Evolutionary conservation across 1,140 invertebrate genomes (phyloP).

Genomic region (Maconellicoccus hirsutus): DNA sequence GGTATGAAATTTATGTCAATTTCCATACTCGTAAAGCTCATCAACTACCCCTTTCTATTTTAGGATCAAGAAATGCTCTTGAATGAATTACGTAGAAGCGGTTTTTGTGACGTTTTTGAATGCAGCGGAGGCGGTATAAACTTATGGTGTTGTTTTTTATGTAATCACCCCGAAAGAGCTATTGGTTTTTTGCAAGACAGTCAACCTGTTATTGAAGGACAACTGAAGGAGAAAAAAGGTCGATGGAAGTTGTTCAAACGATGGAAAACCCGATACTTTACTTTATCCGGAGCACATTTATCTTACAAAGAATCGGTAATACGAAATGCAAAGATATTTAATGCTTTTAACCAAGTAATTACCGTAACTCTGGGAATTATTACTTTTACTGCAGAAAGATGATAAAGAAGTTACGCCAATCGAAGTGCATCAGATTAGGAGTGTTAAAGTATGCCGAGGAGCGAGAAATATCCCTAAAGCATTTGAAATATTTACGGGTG

Average conservation of each 20-base stretch:
- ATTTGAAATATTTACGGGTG: slow-evolving; percentile 90
- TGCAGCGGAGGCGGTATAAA: slow-evolving; percentile 41
- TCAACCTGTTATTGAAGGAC: slow-evolving; percentile 72
- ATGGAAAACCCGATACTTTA: slow-evolving; percentile 88
- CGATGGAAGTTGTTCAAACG: slow-evolving; percentile 78
- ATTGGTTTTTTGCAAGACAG: slow-evolving; percentile 63
- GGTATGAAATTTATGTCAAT: slow-evolving; percentile 36
- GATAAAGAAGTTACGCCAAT: slow-evolving; percentile 44
- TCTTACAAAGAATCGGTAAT: slow-evolving; percentile 73
- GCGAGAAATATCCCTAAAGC: slow-evolving; percentile 83
- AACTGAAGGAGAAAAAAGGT: slow-evolving; percentile 89
- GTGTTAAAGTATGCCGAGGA: slow-evolving; percentile 74
- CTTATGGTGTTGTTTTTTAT: slow-evolving; percentile 78
- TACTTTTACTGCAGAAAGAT: slow-evolving; percentile 40
- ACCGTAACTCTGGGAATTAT: too few species aligned
- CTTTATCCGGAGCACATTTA: slow-evolving; percentile 77
- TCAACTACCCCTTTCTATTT: slow-evolving; percentile 16
- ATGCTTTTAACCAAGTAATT: too few species aligned
- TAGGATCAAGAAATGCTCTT: slow-evolving; percentile 74
- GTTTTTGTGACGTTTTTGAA: slow-evolving; percentile 89
- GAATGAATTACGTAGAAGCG: slow-evolving; percentile 69
- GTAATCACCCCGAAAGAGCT: slow-evolving; percentile 80
- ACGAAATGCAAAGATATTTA: too few species aligned
- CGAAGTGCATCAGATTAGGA: slow-evolving; percentile 81
- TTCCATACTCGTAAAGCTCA: too few species aligned